phyloP scores from a whole-genome alignment of 2,797 vertebrate species.

The Eospalax fontanierii region DNA sequence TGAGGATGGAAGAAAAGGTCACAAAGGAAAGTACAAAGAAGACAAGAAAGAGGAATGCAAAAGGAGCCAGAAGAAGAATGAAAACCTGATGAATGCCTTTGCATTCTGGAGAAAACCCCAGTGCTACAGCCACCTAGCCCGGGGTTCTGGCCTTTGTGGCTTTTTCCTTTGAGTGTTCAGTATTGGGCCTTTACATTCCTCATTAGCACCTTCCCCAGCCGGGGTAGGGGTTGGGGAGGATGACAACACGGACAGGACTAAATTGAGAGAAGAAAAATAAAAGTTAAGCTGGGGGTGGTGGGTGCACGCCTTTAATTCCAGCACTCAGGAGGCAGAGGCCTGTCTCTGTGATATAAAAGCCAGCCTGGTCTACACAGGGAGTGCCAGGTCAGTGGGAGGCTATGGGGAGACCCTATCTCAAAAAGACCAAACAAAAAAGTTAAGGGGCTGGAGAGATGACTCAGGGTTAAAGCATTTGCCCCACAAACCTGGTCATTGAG shows the following conservation, averaged over 20 bases:
- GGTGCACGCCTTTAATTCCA: too few relatives aligned
- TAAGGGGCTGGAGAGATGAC: too few relatives aligned
- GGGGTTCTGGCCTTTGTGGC: neutral
- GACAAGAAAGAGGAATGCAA: neutral
- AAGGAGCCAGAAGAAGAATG: neutral
- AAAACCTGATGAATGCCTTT: neutral
- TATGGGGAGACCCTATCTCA: too few relatives aligned
- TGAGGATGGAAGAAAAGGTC: neutral
- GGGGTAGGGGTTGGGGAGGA: too few relatives aligned
- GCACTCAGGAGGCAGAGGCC: too few relatives aligned
- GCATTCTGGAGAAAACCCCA: neutral
- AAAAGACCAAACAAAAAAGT: too few relatives aligned
- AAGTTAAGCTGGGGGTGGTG: neutral
- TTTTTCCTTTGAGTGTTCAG: neutral
- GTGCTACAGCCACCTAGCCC: rapidly evolving
- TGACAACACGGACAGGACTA: too few relatives aligned
- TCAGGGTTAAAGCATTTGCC: too few relatives aligned
- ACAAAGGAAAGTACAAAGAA: slow-evolving; percentile 2
- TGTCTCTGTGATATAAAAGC: too few relatives aligned
- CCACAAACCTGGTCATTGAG: too few relatives aligned
- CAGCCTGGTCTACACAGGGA: too few relatives aligned
- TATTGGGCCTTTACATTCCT: slow-evolving; percentile 15
- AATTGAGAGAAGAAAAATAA: neutral
- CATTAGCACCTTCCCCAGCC: slow-evolving; percentile 67
- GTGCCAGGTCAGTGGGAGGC: too few relatives aligned